Evolutionary conservation across 2,888 invertebrate genomes (phyloP).

Genomic region (Cheilosia vernalis): DNA sequence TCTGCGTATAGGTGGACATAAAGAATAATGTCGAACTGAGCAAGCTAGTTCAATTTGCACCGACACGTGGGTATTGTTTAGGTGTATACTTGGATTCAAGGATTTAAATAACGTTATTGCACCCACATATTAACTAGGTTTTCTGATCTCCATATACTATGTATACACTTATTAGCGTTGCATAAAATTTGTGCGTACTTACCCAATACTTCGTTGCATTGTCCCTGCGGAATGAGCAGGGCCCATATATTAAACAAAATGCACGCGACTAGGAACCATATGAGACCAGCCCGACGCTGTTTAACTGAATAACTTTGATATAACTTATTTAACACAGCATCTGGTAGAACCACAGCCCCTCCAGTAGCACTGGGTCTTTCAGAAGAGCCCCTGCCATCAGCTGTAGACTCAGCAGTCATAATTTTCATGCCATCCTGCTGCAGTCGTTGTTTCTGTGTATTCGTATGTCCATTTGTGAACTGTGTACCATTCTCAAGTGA

Average conservation of each 20-base stretch:
- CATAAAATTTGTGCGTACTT: constrained; percentile 74
- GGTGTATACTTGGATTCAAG: too few species aligned
- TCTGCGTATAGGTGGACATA: background rate
- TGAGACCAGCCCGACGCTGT: constrained; percentile 88
- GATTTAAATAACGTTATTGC: too few species aligned
- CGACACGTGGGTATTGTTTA: too few species aligned
- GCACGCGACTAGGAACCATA: constrained; percentile 88
- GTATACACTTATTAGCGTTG: background rate
- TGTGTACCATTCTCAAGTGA: constrained; percentile 62
- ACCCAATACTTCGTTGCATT: constrained; percentile 82
- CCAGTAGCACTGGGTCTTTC: constrained; percentile 74
- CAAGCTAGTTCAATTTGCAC: too few species aligned
- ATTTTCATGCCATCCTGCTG: constrained; percentile 30
- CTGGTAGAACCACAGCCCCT: constrained; percentile 82
- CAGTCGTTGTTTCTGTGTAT: constrained; percentile 45
- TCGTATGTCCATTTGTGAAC: constrained; percentile 66
- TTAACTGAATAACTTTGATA: constrained; percentile 89
- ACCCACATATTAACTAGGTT: too few species aligned
- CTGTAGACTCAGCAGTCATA: constrained; percentile 40
- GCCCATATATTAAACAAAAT: constrained; percentile 88
- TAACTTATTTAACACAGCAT: constrained; percentile 87
- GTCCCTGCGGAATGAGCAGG: constrained; percentile 85
- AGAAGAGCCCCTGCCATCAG: constrained; percentile 16
- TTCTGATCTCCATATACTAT: too few species aligned
- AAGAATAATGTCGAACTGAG: background rate